These are phyloP conservation scores for Stichodactyla mertensii DNA, from an alignment of 64 coral and sea anemone genomes.

Conservation along the genomic window DNA sequence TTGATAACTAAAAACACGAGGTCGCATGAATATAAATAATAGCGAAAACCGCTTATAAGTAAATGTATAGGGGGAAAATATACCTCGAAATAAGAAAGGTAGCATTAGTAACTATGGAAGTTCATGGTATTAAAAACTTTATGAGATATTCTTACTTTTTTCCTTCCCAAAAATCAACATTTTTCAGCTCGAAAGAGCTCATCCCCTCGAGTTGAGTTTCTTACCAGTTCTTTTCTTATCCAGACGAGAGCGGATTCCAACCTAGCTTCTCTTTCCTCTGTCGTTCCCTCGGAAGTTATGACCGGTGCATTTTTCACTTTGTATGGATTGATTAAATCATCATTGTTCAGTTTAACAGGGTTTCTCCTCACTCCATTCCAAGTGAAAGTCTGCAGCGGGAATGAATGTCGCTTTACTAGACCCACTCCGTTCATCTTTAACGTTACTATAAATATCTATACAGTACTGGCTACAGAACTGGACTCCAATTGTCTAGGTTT, in stretches of 20 bases:
- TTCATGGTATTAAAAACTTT: background rate
- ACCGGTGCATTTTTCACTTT: constrained; percentile 48
- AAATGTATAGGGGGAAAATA: background rate
- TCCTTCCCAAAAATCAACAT: background rate
- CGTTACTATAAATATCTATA: background rate
- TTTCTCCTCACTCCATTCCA: constrained; percentile 62
- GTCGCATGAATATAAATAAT: background rate
- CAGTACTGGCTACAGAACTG: background rate
- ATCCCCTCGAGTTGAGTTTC: background rate
- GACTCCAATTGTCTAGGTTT: background rate
- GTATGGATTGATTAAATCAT: constrained; percentile 30
- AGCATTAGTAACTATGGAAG: background rate
- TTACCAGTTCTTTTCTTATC: constrained; percentile 91
- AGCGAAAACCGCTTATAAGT: background rate
- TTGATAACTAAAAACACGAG: background rate
- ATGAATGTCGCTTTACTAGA: constrained; percentile 78
- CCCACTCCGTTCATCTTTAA: constrained; percentile 20
- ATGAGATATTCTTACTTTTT: too few species aligned
- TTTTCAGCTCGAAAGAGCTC: background rate
- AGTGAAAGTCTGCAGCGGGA: constrained; percentile 67
- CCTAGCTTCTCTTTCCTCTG: constrained; percentile 57
- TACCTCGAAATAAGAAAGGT: background rate
- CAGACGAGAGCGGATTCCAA: constrained; percentile 64
- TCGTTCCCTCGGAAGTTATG: constrained; percentile 71
- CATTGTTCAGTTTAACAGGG: constrained; percentile 24